Evolutionary conservation across 2,797 vertebrate genomes (phyloP), one percentile per base, ranked within the genome.

Genomic region (Aselliscus stoliczkanus): DNA sequence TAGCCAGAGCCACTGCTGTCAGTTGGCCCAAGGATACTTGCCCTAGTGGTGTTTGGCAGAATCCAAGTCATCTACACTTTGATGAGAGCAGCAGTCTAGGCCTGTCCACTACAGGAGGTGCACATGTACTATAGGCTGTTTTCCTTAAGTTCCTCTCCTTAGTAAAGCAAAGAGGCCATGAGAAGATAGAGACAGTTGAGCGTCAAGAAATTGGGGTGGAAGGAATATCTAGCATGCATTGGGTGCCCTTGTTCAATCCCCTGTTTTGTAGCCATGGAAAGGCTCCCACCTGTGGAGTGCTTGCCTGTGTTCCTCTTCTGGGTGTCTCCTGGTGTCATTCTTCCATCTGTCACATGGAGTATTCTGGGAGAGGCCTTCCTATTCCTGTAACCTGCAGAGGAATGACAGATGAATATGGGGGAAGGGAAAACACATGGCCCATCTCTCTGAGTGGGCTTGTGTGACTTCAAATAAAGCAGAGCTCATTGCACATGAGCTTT

Each of bases 1-100:
- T 62, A 79, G 97, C 97, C 97, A 96, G 80, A 85, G 83, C 83
- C 77, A 94, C 97, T 67, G 97, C 97, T 96, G 97, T 95, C 97
- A 96, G 67, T 93, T 98, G 97, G 97, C 97, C 88, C 85, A 31
- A n/a, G 86, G 84, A 92, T 37, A 65, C 94, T 65, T 85, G 34
- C 73, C 62, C 93, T 95, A 14, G 0, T n/a, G 31, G 97, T 23
- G 37, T 65, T 73, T 95, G 97, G 97, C 96, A 92, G 70, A 80
- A 20, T 29, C 69, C 21, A 15, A 31, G 56, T 70, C 80, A 89
- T 29, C 44, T 18, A 14, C 42, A 37, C 62, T 76, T 58, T 23
- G 17, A 44, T 5, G 21, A 56, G 27, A 65, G 58, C 56, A 34
- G 81, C 15, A 4, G 23, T 42, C 80, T 80, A 58, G 90, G 29